Percentiles rank a stretch among this genome's conserved stretches.
phyloP scores from a whole-genome alignment of 2,113 vertebrate species.

The Eptesicus fuscus region DNA sequence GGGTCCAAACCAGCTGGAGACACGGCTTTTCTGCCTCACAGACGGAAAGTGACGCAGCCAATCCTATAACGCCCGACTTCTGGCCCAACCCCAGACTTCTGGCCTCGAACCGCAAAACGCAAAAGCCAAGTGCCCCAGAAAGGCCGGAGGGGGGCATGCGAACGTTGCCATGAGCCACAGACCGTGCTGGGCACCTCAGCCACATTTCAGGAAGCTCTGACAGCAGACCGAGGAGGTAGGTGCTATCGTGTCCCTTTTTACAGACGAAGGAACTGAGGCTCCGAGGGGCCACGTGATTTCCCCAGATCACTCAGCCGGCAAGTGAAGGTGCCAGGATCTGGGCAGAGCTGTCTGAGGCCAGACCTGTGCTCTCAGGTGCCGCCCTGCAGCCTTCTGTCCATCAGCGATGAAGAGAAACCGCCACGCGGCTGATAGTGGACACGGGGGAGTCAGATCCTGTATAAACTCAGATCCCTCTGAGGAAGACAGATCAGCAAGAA shows the following conservation, averaged over 20 bases:
- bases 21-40: background rate
- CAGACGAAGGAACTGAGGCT: background rate
- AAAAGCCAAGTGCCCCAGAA: background rate
- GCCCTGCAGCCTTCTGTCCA: background rate
- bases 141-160: fast-evolving
- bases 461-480: background rate
- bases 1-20: background rate
- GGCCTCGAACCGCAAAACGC: background rate
- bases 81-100: background rate
- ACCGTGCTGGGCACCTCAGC: background rate
- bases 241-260: background rate
- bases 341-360: background rate
- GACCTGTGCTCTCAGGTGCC: too few species aligned
- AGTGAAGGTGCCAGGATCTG: background rate
- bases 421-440: background rate
- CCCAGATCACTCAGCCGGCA: background rate
- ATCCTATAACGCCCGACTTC: background rate
- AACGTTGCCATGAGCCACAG: fast-evolving
- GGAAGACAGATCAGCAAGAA: background rate
- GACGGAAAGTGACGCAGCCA: background rate
- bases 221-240: background rate
- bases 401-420: background rate
- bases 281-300: background rate
- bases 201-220: background rate
- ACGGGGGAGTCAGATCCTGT: background rate